Conservation (phyloP, 2,888 invertebrate genomes). For the Microplitis deprimator region DNA sequence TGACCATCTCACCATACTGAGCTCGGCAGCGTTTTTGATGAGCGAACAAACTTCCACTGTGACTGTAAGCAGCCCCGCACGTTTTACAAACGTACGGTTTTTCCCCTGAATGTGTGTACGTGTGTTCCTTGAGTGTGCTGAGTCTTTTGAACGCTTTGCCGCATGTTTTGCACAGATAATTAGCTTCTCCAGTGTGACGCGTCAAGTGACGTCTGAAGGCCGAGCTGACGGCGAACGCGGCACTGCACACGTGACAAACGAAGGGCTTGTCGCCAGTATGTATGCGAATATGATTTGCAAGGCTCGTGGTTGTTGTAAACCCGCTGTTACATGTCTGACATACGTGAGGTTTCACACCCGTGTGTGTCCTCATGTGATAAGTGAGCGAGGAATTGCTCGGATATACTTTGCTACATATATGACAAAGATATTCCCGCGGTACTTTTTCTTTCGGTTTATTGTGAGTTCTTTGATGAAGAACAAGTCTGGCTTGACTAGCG, state of each 20-base stretch:
- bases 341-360: constrained; percentile 68
- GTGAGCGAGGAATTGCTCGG: constrained; percentile 69
- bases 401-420: constrained; percentile 70
- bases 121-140: constrained; percentile 69
- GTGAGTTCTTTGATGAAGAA: constrained; percentile 67
- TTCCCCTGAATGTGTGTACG: constrained; percentile 69
- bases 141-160: constrained; percentile 69
- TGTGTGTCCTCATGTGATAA: constrained; percentile 70
- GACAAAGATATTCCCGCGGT: constrained; percentile 68
- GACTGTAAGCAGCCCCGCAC: constrained; percentile 69
- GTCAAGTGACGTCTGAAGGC: constrained; percentile 66
- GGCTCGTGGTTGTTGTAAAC: constrained; percentile 68
- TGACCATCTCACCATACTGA: constrained; percentile 65
- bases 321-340: constrained; percentile 70
- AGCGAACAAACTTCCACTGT: constrained; percentile 69
- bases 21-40: constrained; percentile 68
- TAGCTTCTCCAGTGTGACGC: constrained; percentile 70
- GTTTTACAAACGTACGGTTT: constrained; percentile 70
- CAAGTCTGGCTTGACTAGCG: constrained; percentile 67
- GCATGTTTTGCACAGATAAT: constrained; percentile 68
- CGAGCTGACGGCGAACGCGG: constrained; percentile 70
- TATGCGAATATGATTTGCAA: constrained; percentile 69
- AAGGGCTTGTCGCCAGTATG: constrained; percentile 69
- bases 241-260: constrained; percentile 69
- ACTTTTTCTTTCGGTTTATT: constrained; percentile 68